Evolutionary conservation across 2,113 vertebrate species (phyloP), one percentile per base, ranked within the genome.

Genomic region (Ibidorhyncha struthersii): DNA sequence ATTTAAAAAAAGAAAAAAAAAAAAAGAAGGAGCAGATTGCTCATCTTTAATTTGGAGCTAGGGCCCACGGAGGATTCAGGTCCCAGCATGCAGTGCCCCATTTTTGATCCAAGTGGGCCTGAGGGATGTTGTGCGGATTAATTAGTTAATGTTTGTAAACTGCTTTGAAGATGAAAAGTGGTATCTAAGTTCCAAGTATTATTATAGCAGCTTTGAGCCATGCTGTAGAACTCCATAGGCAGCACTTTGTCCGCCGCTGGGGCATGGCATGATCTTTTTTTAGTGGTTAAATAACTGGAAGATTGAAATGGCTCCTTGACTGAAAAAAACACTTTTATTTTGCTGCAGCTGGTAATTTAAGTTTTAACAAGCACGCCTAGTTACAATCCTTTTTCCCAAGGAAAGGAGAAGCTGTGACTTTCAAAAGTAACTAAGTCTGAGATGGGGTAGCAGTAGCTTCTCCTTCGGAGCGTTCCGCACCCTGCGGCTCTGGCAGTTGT

Each of bases 121-220:
- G 90, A 95, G 93, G 96, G 96, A 95, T 97, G 95, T 93, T 97
- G 95, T 97, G 97, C 71, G 88, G 91, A 97, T 96, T 97, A 97
- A 96, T 96, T 97, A 96, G 96, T 98, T 96, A 97, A 97, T 96
- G 90, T 96, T 97, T 96, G 95, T 96, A 96, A 97, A 97, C 97
- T 97, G 91, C 93, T 97, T 97, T 97, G 97, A 97, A 98, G 97
- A 97, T 97, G 96, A 97, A 98, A 97, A 96, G 96, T 89, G 89
- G 96, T 96, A 97, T 96, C 94, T 96, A 82, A 96, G 96, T 97
- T 95, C 96, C 93, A 96, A 96, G 86, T 91, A 88, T 97, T 96
- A 96, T 97, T 97, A 96, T 74, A 93, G 93, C 83, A 96, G 96
- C 95, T 98, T 90, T 95, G 95, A 95, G 96, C 95, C 89, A 79